phyloP scores from a whole-genome alignment of 35 echinoderm and acorn worm species.

The Ophioderma brevispina region DNA sequence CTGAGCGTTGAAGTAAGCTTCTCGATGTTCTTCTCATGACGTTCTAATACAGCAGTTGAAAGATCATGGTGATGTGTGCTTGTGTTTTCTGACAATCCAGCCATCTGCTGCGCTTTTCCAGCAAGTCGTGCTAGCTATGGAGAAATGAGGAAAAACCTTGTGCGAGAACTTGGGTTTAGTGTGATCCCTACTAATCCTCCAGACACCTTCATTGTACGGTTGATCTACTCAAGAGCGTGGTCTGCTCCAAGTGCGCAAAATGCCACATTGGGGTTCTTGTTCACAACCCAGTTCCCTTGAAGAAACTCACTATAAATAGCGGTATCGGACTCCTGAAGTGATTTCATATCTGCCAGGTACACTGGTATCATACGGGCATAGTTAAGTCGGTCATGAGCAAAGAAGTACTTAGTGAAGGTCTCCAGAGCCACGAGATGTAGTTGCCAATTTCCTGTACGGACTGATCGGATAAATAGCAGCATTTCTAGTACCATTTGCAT shows the following conservation, averaged over 20 bases:
- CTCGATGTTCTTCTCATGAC: not conserved
- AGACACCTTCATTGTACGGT: constrained; percentile 40
- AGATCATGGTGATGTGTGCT: constrained; percentile 17
- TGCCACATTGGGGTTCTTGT: too few relatives aligned
- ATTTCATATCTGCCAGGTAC: constrained; percentile 26
- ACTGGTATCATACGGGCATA: constrained; percentile 27
- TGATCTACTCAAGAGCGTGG: constrained; percentile 36
- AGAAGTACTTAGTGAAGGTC: constrained; percentile 22
- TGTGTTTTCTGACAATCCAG: not conserved
- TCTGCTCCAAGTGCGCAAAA: constrained; percentile 6
- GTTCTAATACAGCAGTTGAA: not conserved
- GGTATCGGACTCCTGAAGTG: not conserved
- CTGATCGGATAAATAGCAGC: not conserved
- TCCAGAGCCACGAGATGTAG: not conserved
- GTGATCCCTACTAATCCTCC: constrained; percentile 39
- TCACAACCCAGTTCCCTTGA: too few relatives aligned
- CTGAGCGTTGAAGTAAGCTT: not conserved
- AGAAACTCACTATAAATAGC: not conserved
- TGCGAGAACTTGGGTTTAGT: not conserved
- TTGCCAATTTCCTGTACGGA: constrained; percentile 5
- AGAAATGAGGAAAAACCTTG: constrained; percentile 25
- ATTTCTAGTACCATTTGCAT: constrained; percentile 28
- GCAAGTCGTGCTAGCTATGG: constrained; percentile 26
- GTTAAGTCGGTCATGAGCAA: constrained; percentile 20
- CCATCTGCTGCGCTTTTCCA: not conserved